Percentiles rank a stretch among this genome's conserved stretches.
phyloP scores from a whole-genome alignment of 1,140 invertebrate species.

The Lamellibrachia luymesi region DNA sequence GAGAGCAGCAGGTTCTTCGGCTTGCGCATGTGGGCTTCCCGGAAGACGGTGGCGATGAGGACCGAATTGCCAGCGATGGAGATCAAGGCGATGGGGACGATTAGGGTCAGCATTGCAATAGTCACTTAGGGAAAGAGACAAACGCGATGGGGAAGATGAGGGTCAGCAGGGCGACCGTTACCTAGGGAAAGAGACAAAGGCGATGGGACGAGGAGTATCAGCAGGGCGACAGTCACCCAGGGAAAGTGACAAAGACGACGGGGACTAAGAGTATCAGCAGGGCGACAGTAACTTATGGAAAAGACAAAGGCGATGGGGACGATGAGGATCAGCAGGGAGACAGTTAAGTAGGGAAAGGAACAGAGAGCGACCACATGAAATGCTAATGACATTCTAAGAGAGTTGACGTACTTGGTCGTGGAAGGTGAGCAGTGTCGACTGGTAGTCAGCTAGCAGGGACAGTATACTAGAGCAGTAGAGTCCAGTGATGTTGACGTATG shows the following conservation, averaged over 20 bases:
- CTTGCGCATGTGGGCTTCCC: slow-evolving; percentile 19
- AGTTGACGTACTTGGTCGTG: neutral
- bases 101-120: slow-evolving; percentile 5
- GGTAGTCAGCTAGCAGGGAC: neutral
- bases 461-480: neutral
- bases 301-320: neutral
- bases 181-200: no score
- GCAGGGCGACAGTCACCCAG: no score
- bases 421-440: neutral
- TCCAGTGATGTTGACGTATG: neutral
- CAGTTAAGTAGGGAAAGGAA: no score
- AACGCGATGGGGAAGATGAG: no score
- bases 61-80: slow-evolving; percentile 21
- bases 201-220: no score
- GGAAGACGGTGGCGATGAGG: slow-evolving; percentile 18
- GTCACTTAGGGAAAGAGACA: neutral
- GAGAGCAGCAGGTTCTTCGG: slow-evolving; percentile 20
- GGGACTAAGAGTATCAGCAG: no score
- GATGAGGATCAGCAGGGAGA: no score
- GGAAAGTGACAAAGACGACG: no score
- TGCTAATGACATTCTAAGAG: neutral
- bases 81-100: slow-evolving; percentile 4
- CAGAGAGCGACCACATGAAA: neutral
- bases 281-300: no score
- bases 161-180: no score